A percentile compares a stretch with the other conserved stretches of the same genome.
Conservation (phyloP, 92 coral and sea anemone genomes). For the Phenganax subtilis region DNA sequence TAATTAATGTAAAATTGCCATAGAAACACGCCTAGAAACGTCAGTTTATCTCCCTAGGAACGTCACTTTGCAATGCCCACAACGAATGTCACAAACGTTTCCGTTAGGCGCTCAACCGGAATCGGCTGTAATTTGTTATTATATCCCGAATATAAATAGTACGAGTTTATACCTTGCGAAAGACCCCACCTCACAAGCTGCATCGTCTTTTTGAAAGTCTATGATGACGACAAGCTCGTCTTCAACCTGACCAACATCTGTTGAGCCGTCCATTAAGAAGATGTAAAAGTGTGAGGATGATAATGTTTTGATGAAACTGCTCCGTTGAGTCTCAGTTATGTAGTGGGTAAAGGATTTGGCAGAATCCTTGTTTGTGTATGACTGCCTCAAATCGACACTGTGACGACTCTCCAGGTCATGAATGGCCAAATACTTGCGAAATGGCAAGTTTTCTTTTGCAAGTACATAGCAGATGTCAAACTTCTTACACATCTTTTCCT, state of each 20-base stretch:
- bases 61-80: no score
- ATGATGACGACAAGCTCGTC: neutral
- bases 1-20: no score
- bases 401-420: slow-evolving; percentile 41
- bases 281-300: slow-evolving; percentile 19
- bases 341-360: neutral
- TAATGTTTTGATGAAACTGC: neutral
- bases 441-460: slow-evolving; percentile 49
- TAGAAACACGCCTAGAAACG: no score
- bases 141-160: no score
- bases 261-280: slow-evolving; percentile 48
- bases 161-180: no score
- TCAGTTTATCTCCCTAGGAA: no score
- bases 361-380: slow-evolving; percentile 38
- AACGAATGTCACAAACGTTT: no score
- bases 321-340: neutral
- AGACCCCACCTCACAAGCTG: no score
- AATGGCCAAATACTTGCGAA: slow-evolving; percentile 41
- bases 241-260: slow-evolving; percentile 45
- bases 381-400: slow-evolving; percentile 47
- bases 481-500: slow-evolving; percentile 22
- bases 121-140: no score
- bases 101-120: no score
- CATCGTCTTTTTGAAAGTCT: no score
- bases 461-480: slow-evolving; percentile 39